Evolutionary conservation across 2,888 invertebrate species (phyloP).

Genomic region (Dynastes hyllus): DNA sequence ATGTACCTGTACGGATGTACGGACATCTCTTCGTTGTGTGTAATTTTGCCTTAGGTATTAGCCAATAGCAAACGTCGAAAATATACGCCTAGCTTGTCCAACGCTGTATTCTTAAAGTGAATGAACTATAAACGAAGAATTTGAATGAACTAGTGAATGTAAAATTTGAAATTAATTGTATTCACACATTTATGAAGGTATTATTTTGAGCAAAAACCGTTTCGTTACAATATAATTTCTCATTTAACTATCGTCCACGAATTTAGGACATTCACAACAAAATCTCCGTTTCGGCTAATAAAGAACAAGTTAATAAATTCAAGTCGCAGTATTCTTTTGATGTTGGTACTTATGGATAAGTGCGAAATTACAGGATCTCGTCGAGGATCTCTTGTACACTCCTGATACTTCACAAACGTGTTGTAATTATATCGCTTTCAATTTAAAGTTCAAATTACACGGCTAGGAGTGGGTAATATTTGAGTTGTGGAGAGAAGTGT

Average conservation of each 20-base stretch:
- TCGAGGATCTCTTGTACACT: slow-evolving; percentile 4
- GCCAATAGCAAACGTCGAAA: too few species aligned
- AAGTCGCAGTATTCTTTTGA: slow-evolving; percentile 7
- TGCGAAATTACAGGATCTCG: background rate
- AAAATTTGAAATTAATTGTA: too few species aligned
- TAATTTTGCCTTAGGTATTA: too few species aligned
- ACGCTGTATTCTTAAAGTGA: too few species aligned
- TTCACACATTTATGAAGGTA: too few species aligned
- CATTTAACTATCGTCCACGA: background rate
- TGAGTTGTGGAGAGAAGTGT: background rate
- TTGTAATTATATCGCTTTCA: slow-evolving; percentile 29
- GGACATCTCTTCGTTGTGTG: too few species aligned
- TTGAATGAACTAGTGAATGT: too few species aligned
- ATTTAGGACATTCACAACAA: background rate
- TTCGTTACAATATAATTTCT: background rate
- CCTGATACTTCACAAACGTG: slow-evolving; percentile 4
- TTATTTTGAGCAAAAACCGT: too few species aligned
- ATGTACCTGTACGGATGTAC: too few species aligned
- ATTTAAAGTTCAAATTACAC: slow-evolving; percentile 23
- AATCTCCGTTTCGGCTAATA: background rate
- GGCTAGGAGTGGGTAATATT: background rate
- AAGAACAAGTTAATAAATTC: background rate
- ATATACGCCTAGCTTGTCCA: too few species aligned
- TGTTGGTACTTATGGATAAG: background rate
- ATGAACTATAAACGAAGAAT: too few species aligned